Evolutionary conservation across 1,140 invertebrate species (phyloP), one percentile per base, ranked within the genome.

Genomic region (Atopsyche davidsoni): DNA sequence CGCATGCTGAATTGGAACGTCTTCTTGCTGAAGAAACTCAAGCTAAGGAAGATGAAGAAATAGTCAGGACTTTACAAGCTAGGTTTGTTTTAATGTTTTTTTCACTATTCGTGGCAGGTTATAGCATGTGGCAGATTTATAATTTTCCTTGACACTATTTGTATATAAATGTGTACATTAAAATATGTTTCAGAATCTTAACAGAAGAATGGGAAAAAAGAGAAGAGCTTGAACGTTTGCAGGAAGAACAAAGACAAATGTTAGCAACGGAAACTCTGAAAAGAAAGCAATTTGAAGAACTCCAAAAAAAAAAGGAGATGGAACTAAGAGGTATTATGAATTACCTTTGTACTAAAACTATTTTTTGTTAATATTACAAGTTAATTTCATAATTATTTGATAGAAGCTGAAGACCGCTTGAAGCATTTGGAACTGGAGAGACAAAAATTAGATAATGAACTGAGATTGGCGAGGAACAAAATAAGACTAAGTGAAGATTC

Each of bases 31-130:
- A 87, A 68, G 88, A 90, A 66, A 83, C 83, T 3, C 84, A 88
- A 64, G 86, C 87, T 2, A 86, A 89, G 60, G 67, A 80, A 53
- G 88, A 90, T 60, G 88, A 90, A 69, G 87, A 91, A 75, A 86
- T 89, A 55, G 88, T 87, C 1, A 68, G 85, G 62, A 78, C 77
- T 40, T 66, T 87, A 40, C 85, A 87, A 69, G 83, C 83, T 9
- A 76, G 79, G 71, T 72, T 57, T 51, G 65, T 42, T 19, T 36
- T 36, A 13, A 36, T 36, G 4, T 6, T 16, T 36, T n/a, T n/a
- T n/a, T n/a, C n/a, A n/a, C n/a, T n/a, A n/a, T n/a, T n/a, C n/a
- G n/a, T n/a, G n/a, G n/a, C n/a, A n/a, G n/a, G n/a, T n/a, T n/a
- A n/a, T n/a, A n/a, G n/a, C n/a, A n/a, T n/a, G n/a, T n/a, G n/a